phyloP scores from a whole-genome alignment of 2,797 vertebrate genomes.

The Myotis findleyi region DNA sequence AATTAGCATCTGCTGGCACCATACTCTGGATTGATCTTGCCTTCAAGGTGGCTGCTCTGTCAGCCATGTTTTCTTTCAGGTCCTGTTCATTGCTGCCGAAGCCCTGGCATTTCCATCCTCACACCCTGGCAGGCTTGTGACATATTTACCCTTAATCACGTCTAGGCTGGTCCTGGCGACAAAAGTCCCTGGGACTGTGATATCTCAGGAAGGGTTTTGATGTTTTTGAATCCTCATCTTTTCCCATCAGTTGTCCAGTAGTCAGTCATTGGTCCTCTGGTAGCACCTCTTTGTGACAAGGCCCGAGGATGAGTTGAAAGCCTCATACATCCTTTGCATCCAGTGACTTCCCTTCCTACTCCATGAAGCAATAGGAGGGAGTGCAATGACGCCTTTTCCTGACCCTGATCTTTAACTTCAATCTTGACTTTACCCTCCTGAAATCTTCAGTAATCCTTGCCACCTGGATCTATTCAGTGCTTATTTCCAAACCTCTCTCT shows the following conservation, averaged over 20 bases:
- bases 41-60: neutral
- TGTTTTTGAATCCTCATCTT: slow-evolving; percentile 46
- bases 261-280: neutral
- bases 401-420: neutral
- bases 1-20: neutral
- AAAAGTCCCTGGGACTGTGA: neutral
- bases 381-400: neutral
- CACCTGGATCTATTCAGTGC: neutral
- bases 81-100: slow-evolving; percentile 31
- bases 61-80: slow-evolving; percentile 1
- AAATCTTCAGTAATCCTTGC: neutral
- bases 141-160: neutral
- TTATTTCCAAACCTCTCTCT: neutral
- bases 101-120: neutral
- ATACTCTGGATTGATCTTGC: neutral
- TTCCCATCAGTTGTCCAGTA: neutral
- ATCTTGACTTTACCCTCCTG: neutral
- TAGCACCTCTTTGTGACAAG: neutral
- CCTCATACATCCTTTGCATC: neutral
- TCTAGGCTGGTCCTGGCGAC: neutral
- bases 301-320: neutral
- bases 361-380: neutral
- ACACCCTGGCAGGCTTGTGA: slow-evolving; percentile 8
- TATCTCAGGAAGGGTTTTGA: neutral
- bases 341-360: neutral